Base-by-base conservation (phyloP, 2,113 vertebrate species). In the Odontesthes bonariensis region DNA sequence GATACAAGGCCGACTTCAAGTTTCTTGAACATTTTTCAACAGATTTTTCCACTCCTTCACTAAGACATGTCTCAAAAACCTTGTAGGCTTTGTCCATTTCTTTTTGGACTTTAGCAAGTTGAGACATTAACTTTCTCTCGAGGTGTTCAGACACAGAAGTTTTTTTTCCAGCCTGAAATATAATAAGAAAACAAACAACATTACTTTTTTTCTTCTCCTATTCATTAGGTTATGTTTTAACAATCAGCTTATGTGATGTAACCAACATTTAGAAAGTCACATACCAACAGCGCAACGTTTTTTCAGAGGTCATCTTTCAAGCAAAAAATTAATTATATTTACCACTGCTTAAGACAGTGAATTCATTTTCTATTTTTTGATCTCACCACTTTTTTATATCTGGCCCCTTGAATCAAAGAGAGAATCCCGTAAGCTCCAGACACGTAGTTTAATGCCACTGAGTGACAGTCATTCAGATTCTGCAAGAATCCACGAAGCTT, bases 351-450 rank as follows among this genome's bases (percentile, higher is more conserved):
- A 27, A 27, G 27, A 27, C 27, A 27, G 27, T 27, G 27, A 27
- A 27, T 27, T 27, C 1, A 27, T 27, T 27, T 27, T 27, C 27
- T 27, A 27, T 27, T 27, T 27, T 27, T 27, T 27, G 1, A 27
- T 27, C 27, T 27, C 14, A 19, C 56, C 75, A 14, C 33, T 44
- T 27, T 27, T 60, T 4, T 22, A 40, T 8, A 0, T 1, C 12
- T 56, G 47, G 81, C 42, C 3, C 73, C 69, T 64, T 82, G 62
- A 70, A 88, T 88, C 61, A 86, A 60, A 57, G 69, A 84, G 22
- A 88, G 79, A 75, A 88, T 82, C 69, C 73, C 62, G n/a, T 13
- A 2, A 54, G 75, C 87, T 72, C 79, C 55, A 35, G 58, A 79
- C 38, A 88, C 81, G 73, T 57, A 86, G 49, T 73, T 84, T 0